Base-by-base conservation (phyloP, 35 echinoderm and acorn worm species). In the Apostichopus californicus region DNA sequence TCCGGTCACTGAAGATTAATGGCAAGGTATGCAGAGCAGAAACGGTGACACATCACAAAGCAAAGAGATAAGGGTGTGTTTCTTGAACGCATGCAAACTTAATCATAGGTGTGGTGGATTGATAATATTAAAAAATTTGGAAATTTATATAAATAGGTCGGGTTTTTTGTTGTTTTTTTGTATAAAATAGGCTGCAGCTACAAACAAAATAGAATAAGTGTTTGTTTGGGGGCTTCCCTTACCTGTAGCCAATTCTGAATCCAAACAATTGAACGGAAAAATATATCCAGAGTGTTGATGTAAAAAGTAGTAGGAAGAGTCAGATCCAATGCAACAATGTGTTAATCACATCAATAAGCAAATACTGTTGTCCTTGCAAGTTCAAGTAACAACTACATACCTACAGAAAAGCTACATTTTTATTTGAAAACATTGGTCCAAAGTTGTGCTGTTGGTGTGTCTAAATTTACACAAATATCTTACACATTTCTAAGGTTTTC, bases 231-330 rank as follows among this genome's bases (percentile, higher is more conserved):
- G n/a, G 17, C 71, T 20, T 75, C 71, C 71, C 71, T 75, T 75
- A 75, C 71, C 71, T 75, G 71, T 75, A 75, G 20, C 71, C 71
- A 20, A 75, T 75, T 22, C 71, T 75, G 71, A 75, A 75, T 75
- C 17, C 71, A 14, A 75, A 75, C 71, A 75, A 18, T 75, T 22
- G 71, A 24, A 75, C 71, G 71, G 17, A 75, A 22, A 75, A 75
- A 75, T n/a, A 75, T 18, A 75, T 75, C 71, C 71, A 75, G 71
- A 75, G 12, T 61, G 7, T 61, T 61, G 58, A 11, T 61, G 58
- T 61, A 1, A 61, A 61, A 61, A 12, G 12, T 9, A 61, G 58
- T 61, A 61, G 58, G 58, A 61, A 61, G 12, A 61, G 58, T 61
- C 58, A 61, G 6, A 9, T 61, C 12, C 58, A 61, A 61, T 9